Base-by-base conservation (phyloP, 2,888 invertebrate species). In the Drosophila antonietae region DNA sequence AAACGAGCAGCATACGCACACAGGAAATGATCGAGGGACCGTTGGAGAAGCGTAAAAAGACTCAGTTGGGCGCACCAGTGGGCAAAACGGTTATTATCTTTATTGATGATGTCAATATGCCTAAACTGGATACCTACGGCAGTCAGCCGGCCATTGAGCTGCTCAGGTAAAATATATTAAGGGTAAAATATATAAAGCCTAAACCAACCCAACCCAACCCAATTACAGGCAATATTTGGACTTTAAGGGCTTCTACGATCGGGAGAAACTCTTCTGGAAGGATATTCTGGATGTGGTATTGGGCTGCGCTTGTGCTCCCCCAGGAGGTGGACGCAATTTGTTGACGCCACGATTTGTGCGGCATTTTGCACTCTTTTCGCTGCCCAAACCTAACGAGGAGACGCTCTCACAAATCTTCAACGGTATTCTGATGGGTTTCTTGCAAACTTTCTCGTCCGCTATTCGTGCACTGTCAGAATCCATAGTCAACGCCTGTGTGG, bases 31-130 rank as follows among this genome's bases (percentile, higher is more conserved):
- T 98, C 59, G 98, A 98, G 92, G 93, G 95, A 6, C 97, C 97
- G 75, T 92, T 98, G 74, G 98, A 98, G 88, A 97, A 96, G 90
- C 95, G 96, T 47, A 96, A 96, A 78, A 95, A 95, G 73, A 96
- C 95, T 33, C 94, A 97, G 8, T 92, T 98, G 46, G 97, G 97
- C 10, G 97, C 97, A 0, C 97, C 98, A 0, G 91, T 95, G 37
- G 97, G 97, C 14, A 97, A 97, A 92, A 95, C 95, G 68, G 94
- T 98, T 0, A 95, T 97, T 4, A 94, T 97, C 64, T 97, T 98
- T 88, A 96, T 98, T 28, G 98, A 98, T 90, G 98, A 98, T 90
- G 96, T 98, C 0, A 98, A 98, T 90, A 98, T 98, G 98, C 98
- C 98, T 0, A 95, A 95, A 90, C 93, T 96, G 85, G 97, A 96